A percentile compares a stretch with the other conserved stretches of the same genome.
Conservation (phyloP, 2,797 vertebrate genomes). For the Karalla daura region DNA sequence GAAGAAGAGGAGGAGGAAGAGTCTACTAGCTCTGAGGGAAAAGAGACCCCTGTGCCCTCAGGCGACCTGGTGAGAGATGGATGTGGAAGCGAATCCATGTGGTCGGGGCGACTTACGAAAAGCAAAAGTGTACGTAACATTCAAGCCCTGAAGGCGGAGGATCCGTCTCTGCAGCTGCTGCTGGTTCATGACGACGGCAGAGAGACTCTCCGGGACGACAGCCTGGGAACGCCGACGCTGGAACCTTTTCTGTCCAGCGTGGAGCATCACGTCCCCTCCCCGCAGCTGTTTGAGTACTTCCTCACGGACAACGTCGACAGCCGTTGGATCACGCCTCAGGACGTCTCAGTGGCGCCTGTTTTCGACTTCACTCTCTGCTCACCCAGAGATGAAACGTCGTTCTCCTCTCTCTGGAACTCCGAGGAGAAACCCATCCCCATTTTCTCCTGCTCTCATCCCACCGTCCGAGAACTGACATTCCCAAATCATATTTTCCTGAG, state of each 20-base stretch:
- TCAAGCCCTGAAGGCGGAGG: conserved; percentile 40
- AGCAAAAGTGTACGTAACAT: conserved; percentile 70
- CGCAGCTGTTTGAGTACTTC: conserved; percentile 68
- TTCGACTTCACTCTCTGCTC: conserved; percentile 86
- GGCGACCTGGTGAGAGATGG: conserved; percentile 37
- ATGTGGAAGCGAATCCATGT: neutral
- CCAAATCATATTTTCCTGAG: conserved; percentile 81
- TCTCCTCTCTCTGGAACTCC: conserved; percentile 42
- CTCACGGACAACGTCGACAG: conserved; percentile 43
- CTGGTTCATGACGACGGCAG: conserved; percentile 15
- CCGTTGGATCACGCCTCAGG: conserved; percentile 24
- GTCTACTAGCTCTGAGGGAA: conserved; percentile 43
- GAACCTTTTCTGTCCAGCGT: conserved; percentile 48
- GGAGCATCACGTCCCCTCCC: conserved; percentile 46
- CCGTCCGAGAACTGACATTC: conserved; percentile 82
- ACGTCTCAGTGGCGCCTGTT: conserved; percentile 80
- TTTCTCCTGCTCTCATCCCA: conserved; percentile 78
- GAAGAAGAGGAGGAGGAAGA: conserved; percentile 42
- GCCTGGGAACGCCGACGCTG: conserved; percentile 20
- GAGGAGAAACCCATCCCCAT: conserved; percentile 75
- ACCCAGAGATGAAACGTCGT: conserved; percentile 50
- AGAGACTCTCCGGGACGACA: conserved; percentile 24
- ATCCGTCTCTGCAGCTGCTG: conserved; percentile 14
- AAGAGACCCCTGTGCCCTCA: conserved; percentile 48
- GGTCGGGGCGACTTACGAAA: conserved; percentile 54